Evolutionary conservation across 2,888 invertebrate species (phyloP).

Genomic region (Lasioglossum pauxillum): DNA sequence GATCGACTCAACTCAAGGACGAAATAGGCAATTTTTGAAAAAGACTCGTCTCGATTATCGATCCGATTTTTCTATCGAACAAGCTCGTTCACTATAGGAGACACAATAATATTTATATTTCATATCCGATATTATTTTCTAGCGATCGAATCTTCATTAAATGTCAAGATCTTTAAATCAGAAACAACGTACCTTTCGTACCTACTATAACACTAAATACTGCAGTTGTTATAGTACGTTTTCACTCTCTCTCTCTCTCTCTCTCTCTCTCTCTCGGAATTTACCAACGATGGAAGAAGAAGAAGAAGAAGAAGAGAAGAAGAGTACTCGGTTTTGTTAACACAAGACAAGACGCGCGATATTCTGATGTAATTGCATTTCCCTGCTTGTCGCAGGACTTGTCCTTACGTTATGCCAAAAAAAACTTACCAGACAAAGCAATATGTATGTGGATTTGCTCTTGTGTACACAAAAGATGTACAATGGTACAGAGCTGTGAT

Average conservation of each 20-base stretch:
- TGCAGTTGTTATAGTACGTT: constrained; percentile 43
- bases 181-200: constrained; percentile 63
- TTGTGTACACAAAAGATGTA: constrained; percentile 70
- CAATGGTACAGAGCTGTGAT: constrained; percentile 67
- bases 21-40: constrained; percentile 21
- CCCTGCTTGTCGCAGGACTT: constrained; percentile 22
- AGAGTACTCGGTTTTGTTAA: constrained; percentile 36
- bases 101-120: constrained; percentile 5
- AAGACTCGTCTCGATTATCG: constrained; percentile 13
- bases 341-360: constrained; percentile 10
- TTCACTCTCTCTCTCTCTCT: not conserved
- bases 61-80: constrained; percentile 9
- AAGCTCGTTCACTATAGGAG: constrained; percentile 9
- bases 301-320: constrained; percentile 2
- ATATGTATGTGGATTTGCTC: constrained; percentile 74
- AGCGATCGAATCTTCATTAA: constrained; percentile 15
- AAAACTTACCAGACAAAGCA: constrained; percentile 79
- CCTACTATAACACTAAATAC: constrained; percentile 58
- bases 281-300: constrained; percentile 9
- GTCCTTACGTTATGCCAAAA: constrained; percentile 50
- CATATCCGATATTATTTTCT: not conserved
- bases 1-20: constrained; percentile 33
- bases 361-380: constrained; percentile 30
- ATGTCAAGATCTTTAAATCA: constrained; percentile 44
- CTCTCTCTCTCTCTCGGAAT: constrained; percentile 1